Evolutionary conservation across 2,113 vertebrate genomes (phyloP), one percentile per base, ranked within the genome.

Genomic region (Amblyopsis rosae): DNA sequence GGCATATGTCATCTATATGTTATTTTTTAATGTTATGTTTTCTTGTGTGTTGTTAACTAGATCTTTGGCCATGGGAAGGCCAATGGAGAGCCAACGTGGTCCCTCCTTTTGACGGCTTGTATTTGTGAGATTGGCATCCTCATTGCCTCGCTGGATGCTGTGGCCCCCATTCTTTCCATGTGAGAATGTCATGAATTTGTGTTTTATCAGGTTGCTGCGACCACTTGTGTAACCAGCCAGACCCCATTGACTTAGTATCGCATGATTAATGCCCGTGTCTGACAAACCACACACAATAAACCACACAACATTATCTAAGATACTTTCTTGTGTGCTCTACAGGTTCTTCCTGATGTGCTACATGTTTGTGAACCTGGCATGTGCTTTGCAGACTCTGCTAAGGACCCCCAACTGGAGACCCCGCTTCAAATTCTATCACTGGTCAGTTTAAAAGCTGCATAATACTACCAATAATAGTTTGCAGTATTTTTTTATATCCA

Each of bases 311-410:
- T 41, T 5, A 41, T 41, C 35, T 41, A 41, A 41, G 35, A 1
- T 26, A 3, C 56, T 12, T 56, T 13, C 46, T 32, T 58, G 55
- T 7, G 75, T 62, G 59, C 41, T 70, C 67, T 69, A 33, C 83
- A 99, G 98, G 98, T 99, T 99, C 81, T 99, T 99, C 90, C 88
- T 99, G 78, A 99, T 99, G 98, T 99, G 98, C 88, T 99, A 99
- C 91, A 98, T 99, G 97, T 99, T 99, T 35, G 98, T 99, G 77
- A 99, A 99, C 89, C 83, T 99, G 92, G 98, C 98, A 0, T 99
- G 98, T 2, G 98, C 98, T 0, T 91, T 99, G 47, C 98, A 99
- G 87, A 99, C 98, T 0, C 90, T 99, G 70, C 93, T 99, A 79
- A 91, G 98, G 78, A 99, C 98, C 0, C 98, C 98, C 57, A 99